Evolutionary conservation across 2,113 vertebrate species (phyloP).

Genomic region (Aptenodytes patagonicus): DNA sequence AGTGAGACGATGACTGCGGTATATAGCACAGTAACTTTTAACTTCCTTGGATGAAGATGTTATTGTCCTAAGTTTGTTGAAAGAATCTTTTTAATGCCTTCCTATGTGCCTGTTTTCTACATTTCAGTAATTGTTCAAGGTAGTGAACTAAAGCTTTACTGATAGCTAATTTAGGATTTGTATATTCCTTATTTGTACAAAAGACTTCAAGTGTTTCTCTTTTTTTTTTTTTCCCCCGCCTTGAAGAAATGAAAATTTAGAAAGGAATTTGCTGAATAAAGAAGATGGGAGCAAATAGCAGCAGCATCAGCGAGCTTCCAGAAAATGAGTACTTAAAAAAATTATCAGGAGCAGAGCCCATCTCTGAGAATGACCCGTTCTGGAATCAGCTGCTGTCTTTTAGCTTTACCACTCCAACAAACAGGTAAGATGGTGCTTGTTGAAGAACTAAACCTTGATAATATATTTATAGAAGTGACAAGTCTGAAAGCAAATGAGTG

Average conservation of each 20-base stretch:
- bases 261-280: background rate
- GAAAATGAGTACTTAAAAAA: conserved; percentile 89
- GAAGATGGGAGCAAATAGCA: conserved; percentile 95
- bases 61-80: background rate
- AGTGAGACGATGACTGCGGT: background rate
- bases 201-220: background rate
- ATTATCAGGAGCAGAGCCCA: conserved; percentile 85
- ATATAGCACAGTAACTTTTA: background rate
- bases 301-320: conserved; percentile 89
- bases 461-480: background rate
- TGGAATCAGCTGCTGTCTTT: conserved; percentile 99
- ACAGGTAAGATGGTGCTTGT: conserved; percentile 79
- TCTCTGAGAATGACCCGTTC: conserved; percentile 96
- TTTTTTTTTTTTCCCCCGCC: background rate
- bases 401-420: conserved; percentile 89
- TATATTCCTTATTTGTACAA: background rate
- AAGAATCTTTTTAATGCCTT: background rate
- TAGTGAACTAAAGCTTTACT: background rate
- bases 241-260: conserved; percentile 75
- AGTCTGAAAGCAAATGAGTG: background rate
- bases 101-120: fast-evolving
- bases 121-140: background rate
- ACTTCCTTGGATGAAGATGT: background rate
- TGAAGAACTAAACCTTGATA: background rate
- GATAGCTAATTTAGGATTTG: background rate